These are phyloP conservation scores for Drosophila anceps DNA, from an alignment of 2,888 invertebrate species.

Conservation along the genomic window DNA sequence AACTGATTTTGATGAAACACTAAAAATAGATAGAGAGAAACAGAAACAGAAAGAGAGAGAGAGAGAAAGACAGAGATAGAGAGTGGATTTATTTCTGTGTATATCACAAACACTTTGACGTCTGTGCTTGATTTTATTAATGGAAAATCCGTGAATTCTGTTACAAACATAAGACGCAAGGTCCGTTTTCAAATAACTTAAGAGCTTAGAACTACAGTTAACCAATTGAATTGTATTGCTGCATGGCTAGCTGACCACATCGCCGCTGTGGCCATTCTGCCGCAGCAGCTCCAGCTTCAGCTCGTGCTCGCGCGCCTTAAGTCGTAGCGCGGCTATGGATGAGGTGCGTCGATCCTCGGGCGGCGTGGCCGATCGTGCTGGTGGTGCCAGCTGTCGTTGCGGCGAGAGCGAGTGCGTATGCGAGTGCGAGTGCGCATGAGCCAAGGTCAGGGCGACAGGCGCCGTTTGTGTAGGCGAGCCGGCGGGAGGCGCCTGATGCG, in stretches of 20 bases:
- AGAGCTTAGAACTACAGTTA: slow-evolving; percentile 58
- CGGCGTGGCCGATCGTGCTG: slow-evolving; percentile 85
- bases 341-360: slow-evolving; percentile 94
- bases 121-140: slow-evolving; percentile 61
- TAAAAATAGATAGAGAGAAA: background rate
- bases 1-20: slow-evolving; percentile 23
- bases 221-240: slow-evolving; percentile 41
- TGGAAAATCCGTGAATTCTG: slow-evolving; percentile 56
- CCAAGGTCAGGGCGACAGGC: slow-evolving; percentile 65
- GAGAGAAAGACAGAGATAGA: background rate
- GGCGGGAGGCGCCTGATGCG: slow-evolving; percentile 79
- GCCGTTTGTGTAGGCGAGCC: slow-evolving; percentile 68
- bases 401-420: slow-evolving; percentile 61
- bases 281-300: slow-evolving; percentile 92
- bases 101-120: slow-evolving; percentile 57
- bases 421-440: slow-evolving; percentile 53
- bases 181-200: slow-evolving; percentile 65
- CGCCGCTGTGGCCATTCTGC: slow-evolving; percentile 89
- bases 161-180: slow-evolving; percentile 62
- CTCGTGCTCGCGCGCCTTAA: slow-evolving; percentile 96
- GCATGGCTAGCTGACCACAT: slow-evolving; percentile 90
- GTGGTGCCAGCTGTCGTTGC: slow-evolving; percentile 85
- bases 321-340: slow-evolving; percentile 93
- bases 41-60: background rate
- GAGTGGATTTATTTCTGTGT: slow-evolving; percentile 22